Evolutionary conservation across 2,113 vertebrate species (phyloP), one percentile per base, ranked within the genome.

Genomic region (Lepus americanus): DNA sequence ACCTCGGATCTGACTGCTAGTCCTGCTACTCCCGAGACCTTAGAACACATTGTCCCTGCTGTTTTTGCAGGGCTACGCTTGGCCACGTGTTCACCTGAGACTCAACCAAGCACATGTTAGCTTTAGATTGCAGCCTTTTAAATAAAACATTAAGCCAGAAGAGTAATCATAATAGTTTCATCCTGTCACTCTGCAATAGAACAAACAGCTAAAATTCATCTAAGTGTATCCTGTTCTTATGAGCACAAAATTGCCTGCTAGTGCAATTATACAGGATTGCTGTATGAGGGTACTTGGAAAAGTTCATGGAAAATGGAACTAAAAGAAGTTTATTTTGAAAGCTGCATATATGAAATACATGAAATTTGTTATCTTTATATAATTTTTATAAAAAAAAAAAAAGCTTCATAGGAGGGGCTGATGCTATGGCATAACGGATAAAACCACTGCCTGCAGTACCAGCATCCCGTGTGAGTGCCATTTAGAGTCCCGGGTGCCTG

Each of bases 281-380:
- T 77, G 0, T 13, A 0, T 1, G 31, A 64, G 5, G 13, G 3
- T 14, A 29, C 14, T 3, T 25, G 6, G 14, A 22, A 59, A 59
- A 59, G 55, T 59, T 59, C 19, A 59, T 59, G 55, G 55, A 59
- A 59, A 19, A 59, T 59, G 19, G 19, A 20, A 59, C 55, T 59
- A 59, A 19, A 59, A 36, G 33, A 59, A 59, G 55, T 5, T 59
- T 59, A 59, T 59, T 59, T 59, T 59, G 55, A 59, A 59, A 59
- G 55, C 55, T 59, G 44, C 44, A 59, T 16, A 14, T 59, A 59
- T 59, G 13, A 59, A 59, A 59, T 20, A 5, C 19, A 19, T 59
- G 55, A 59, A 59, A 59, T 59, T 19, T 59, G 55, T 59, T 59
- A 8, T 59, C 55, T 59, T 17, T 59, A 59, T 17, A 11, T 44